Conservation (phyloP, 2,113 vertebrate species). For the Thymallus thymallus region DNA sequence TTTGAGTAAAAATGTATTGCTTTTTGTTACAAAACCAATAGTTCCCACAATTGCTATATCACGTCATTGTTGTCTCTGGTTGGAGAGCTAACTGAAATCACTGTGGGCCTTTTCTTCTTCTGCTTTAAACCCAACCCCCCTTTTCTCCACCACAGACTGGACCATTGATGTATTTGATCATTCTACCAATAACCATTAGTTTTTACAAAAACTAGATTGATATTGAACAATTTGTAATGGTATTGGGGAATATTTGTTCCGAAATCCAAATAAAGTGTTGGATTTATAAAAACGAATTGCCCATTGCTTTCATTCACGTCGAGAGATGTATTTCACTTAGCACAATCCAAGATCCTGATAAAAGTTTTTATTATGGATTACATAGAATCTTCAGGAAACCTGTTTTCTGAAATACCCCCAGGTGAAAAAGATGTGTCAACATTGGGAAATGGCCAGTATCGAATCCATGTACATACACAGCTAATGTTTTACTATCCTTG, state of each 20-base stretch:
- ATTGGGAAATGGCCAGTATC: constrained; percentile 42
- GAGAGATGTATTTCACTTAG: too few relatives aligned
- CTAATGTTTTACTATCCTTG: too few relatives aligned
- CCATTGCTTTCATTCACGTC: constrained; percentile 55
- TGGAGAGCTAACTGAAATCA: constrained; percentile 14
- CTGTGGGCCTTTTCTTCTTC: constrained; percentile 31
- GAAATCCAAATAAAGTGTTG: constrained; percentile 66
- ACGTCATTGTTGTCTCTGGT: constrained; percentile 14
- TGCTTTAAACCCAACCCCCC: constrained; percentile 29
- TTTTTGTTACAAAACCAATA: constrained; percentile 36
- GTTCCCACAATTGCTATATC: background rate
- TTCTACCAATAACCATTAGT: background rate
- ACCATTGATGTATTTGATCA: background rate
- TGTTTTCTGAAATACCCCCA: too few relatives aligned
- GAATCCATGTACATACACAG: background rate
- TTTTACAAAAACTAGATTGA: constrained; percentile 28
- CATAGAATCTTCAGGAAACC: too few relatives aligned
- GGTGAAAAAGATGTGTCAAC: constrained; percentile 20
- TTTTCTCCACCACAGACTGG: too few relatives aligned
- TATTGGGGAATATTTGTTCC: constrained; percentile 10
- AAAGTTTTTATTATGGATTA: too few relatives aligned
- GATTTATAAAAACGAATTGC: constrained; percentile 39
- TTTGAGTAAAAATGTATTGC: constrained; percentile 29
- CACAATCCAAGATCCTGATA: too few relatives aligned
- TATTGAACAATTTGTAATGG: constrained; percentile 14